phyloP scores from a whole-genome alignment of 1,140 invertebrate genomes.

The Drusus annulatus region DNA sequence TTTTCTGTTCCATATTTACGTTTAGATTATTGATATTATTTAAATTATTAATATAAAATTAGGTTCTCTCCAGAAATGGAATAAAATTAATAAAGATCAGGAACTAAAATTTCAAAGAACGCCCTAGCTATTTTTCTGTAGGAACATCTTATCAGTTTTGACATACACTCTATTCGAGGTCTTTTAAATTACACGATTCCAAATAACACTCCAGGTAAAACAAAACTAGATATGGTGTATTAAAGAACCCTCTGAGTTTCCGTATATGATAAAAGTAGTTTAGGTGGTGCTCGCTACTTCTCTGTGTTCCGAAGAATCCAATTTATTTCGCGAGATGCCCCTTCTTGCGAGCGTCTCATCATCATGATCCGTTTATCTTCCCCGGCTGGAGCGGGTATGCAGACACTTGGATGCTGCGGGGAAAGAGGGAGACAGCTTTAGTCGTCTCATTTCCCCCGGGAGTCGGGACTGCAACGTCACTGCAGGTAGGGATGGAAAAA shows the following conservation, averaged over 20 bases:
- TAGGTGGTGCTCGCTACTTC: neutral
- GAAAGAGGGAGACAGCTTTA: neutral
- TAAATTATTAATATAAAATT: too few species aligned
- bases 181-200: neutral
- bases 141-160: neutral
- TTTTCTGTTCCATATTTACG: too few species aligned
- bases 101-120: too few species aligned
- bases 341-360: conserved; percentile 16
- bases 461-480: conserved; percentile 12
- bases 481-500: too few species aligned
- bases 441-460: conserved; percentile 22
- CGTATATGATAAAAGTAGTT: neutral
- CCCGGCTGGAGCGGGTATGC: neutral
- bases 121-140: too few species aligned
- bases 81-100: too few species aligned
- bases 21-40: too few species aligned
- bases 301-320: conserved; percentile 9
- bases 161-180: neutral
- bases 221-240: neutral
- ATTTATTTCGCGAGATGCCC: conserved; percentile 19
- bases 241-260: neutral
- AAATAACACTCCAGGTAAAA: neutral
- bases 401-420: conserved; percentile 6
- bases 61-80: too few species aligned
- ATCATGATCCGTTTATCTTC: conserved; percentile 36